These are phyloP conservation scores for rabbit (Oryctolagus cuniculus) DNA, from an alignment of 2,113 vertebrate genomes.

Conservation along the genomic window DNA sequence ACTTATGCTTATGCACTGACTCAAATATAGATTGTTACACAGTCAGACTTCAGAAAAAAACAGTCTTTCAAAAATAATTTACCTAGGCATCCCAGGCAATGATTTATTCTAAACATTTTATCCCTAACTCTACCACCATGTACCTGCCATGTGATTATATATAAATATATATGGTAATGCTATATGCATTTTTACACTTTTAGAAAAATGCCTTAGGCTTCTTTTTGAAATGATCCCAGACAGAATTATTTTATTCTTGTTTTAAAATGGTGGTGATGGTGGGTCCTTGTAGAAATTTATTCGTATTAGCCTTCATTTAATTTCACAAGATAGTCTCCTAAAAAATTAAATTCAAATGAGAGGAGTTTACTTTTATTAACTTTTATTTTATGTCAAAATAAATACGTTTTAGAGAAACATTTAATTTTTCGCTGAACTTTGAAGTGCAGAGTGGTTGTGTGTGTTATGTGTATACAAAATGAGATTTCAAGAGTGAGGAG, in stretches of 20 bases:
- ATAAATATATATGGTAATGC: background rate
- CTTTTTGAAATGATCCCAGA: conserved; percentile 4
- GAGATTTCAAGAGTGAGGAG: background rate
- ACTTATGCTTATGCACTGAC: conserved; percentile 24
- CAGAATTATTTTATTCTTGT: conserved; percentile 1
- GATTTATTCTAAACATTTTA: conserved; percentile 26
- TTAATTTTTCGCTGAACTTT: conserved; percentile 28
- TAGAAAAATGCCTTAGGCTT: background rate
- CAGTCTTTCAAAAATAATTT: conserved; percentile 50
- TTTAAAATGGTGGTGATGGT: conserved; percentile 51
- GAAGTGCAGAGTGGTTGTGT: background rate
- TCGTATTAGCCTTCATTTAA: conserved; percentile 8
- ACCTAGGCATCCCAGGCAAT: background rate
- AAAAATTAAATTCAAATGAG: conserved; percentile 21
- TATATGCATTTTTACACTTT: background rate
- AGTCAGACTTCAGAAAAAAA: conserved; percentile 42
- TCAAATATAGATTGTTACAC: background rate
- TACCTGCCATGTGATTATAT: background rate
- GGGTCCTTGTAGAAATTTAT: conserved; percentile 9
- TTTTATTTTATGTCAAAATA: conserved; percentile 53
- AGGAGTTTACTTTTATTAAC: background rate
- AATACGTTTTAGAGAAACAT: conserved; percentile 46
- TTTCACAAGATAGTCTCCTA: conserved; percentile 36
- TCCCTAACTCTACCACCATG: background rate
- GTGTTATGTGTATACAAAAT: background rate